Conservation (phyloP, 2,797 vertebrate species). For the Eremophila alpestris region DNA sequence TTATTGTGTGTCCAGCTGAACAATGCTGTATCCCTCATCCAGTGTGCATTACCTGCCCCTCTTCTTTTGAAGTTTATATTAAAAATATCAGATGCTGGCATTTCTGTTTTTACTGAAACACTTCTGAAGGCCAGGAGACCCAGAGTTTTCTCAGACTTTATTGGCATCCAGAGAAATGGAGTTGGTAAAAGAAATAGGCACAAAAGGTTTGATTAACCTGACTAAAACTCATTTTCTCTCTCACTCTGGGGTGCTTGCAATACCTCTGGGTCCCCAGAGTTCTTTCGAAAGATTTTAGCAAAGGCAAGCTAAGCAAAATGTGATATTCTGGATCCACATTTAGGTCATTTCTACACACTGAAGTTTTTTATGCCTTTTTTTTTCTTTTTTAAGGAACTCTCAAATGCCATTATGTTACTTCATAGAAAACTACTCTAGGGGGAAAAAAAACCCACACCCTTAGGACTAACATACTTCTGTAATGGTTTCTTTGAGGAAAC, state of each 20-base stretch:
- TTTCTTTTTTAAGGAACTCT: background rate
- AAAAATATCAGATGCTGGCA: background rate
- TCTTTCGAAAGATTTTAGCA: background rate
- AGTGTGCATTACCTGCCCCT: background rate
- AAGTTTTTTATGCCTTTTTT: background rate
- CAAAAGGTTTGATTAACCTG: background rate
- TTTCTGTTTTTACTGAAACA: background rate
- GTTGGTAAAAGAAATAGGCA: background rate
- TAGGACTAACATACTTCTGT: background rate
- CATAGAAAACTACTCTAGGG: background rate
- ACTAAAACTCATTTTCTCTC: background rate
- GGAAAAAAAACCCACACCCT: background rate
- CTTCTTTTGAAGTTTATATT: background rate
- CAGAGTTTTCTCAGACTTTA: background rate
- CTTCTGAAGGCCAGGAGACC: background rate
- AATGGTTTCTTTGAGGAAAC: background rate
- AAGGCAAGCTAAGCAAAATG: background rate
- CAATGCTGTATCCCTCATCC: rapidly evolving
- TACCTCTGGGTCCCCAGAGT: background rate
- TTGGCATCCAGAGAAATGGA: background rate
- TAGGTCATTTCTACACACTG: background rate
- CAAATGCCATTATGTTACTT: background rate
- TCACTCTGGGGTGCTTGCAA: background rate
- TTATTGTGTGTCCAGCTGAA: rapidly evolving
- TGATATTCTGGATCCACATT: background rate